Base-by-base conservation (phyloP, 2,888 invertebrate genomes). In the Dolichomitus sp. region DNA sequence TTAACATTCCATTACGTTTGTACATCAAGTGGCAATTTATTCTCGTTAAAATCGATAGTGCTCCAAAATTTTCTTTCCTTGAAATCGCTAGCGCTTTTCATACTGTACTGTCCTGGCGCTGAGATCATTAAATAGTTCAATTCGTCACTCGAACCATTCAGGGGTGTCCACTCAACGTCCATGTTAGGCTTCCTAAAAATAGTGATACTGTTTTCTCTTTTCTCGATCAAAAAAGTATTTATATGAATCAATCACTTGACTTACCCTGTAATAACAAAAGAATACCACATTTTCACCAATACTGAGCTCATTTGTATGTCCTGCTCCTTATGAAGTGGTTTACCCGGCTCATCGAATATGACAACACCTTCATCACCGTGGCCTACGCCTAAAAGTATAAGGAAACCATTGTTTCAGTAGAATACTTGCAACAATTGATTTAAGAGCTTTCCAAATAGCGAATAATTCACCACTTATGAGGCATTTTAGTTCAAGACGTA, bases 61-160 rank as follows among this genome's bases (percentile, higher is more conserved):
- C 95, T 94, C 96, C 96, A 96, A 92, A 96, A 96, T 45, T 94
- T 88, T 19, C 93, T 94, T 30, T 95, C 94, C 0, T 95, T 96
- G 80, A 96, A 94, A 63, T 63, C n/a, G 23, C 5, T 12, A 75
- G 91, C 92, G 5, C 91, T 89, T 74, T 94, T 94, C 94, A 96
- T 95, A 48, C 92, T 87, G n/a, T 92, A 86, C 52, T 94, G 90
- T 12, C 91, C 92, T 0, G 95, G 95, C 0, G 94, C 94, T 9
- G 92, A 89, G 70, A 96, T 95, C 33, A 95, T 94, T 74, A 96
- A 87, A 89, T 95, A 96, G 81, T 93, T 88, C 14, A 96, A 86
- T 11, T 94, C 93, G 6, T 93, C 89, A 0, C 93, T 89, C 5
- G 93, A 93, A 11, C 94, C 93, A 37, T 94, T 92, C n/a, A 96